Evolutionary conservation across 2,113 vertebrate species (phyloP).

Genomic region (Prietella phreatophila): DNA sequence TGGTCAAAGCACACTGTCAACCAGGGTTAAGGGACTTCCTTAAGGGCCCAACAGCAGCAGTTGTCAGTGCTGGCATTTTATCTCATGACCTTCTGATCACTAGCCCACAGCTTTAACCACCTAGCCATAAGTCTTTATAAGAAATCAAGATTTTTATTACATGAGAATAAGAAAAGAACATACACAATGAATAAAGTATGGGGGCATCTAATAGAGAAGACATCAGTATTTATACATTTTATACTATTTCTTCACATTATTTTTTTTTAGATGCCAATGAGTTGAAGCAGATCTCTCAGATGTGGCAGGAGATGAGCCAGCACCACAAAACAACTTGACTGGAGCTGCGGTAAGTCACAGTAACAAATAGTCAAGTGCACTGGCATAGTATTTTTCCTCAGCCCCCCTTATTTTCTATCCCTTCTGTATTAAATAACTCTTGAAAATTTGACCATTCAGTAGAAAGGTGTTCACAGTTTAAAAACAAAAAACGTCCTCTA

Average conservation of each 20-base stretch:
- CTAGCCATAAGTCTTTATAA: not conserved
- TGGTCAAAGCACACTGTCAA: not conserved
- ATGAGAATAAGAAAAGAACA: not conserved
- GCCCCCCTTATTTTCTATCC: not conserved
- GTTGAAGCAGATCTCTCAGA: constrained; percentile 59
- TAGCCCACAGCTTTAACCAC: not conserved
- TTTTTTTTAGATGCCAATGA: constrained; percentile 58
- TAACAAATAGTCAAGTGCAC: not conserved
- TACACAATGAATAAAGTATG: not conserved
- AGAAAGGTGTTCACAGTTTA: not conserved
- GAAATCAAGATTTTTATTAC: not conserved
- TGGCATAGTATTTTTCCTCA: not conserved
- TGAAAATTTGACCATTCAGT: not conserved
- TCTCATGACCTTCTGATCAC: not conserved
- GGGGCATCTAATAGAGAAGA: not conserved
- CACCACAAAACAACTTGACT: constrained; percentile 45
- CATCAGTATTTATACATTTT: not conserved
- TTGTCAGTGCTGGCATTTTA: not conserved
- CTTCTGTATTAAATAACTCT: not conserved
- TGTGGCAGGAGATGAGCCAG: constrained; percentile 63
- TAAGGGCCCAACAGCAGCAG: not conserved
- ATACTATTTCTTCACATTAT: not conserved
- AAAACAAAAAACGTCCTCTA: not conserved
- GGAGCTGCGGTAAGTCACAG: constrained; percentile 11
- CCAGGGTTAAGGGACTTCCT: not conserved